These are phyloP conservation scores for Misgurnus anguillicaudatus DNA, from an alignment of 2,113 vertebrate genomes.

Conservation along the genomic window DNA sequence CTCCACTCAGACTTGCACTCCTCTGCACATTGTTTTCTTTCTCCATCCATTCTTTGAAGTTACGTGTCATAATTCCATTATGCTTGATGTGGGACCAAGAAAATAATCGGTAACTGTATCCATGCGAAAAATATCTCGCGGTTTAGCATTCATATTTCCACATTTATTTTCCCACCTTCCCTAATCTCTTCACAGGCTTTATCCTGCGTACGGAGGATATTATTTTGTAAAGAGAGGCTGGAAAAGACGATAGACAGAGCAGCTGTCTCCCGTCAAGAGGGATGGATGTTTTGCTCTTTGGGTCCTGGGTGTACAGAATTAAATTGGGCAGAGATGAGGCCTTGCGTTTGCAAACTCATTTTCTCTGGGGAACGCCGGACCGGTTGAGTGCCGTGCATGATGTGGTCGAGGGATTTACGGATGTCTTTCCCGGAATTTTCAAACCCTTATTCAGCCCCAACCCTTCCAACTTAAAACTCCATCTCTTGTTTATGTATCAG, in stretches of 20 bases:
- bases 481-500: conserved; percentile 37
- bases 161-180: conserved; percentile 8
- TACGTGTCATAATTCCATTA: conserved; percentile 30
- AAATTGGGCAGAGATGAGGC: conserved; percentile 22
- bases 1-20: conserved; percentile 17
- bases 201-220: neutral
- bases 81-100: neutral
- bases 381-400: conserved; percentile 14
- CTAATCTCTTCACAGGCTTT: conserved; percentile 12
- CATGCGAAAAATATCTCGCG: neutral
- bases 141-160: conserved; percentile 3
- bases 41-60: conserved; percentile 50
- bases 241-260: conserved; percentile 13
- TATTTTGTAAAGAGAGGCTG: neutral
- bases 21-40: conserved; percentile 25
- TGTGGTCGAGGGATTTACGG: conserved; percentile 6
- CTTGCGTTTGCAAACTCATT: conserved; percentile 30
- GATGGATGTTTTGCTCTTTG: conserved; percentile 14
- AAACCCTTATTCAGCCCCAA: neutral
- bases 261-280: neutral
- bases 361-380: conserved; percentile 21
- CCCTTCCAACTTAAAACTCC: neutral
- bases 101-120: neutral
- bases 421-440: neutral
- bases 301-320: conserved; percentile 27